A percentile compares a stretch with the other conserved stretches of the same genome.
Evolutionary conservation across 2,888 invertebrate species (phyloP).

Genomic region (Lypha dubia): DNA sequence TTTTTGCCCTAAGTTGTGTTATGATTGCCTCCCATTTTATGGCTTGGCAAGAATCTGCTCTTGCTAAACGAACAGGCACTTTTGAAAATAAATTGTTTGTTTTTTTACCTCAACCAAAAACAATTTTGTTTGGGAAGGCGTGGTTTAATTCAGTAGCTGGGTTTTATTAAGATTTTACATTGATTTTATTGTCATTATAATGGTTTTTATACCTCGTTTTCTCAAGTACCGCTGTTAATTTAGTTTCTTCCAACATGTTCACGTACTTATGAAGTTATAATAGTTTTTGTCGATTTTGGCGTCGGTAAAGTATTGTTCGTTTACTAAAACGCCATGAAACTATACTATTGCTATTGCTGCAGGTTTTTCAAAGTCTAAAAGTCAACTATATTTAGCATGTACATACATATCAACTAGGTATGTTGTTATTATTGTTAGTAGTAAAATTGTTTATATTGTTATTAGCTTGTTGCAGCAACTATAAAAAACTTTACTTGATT

Average conservation of each 20-base stretch:
- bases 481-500: conserved; percentile 80
- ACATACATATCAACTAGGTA: neutral
- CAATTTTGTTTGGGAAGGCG: conserved; percentile 51
- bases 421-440: conserved; percentile 77
- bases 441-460: conserved; percentile 81
- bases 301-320: conserved; percentile 69
- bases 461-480: conserved; percentile 81
- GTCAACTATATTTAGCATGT: neutral
- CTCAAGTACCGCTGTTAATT: conserved; percentile 64
- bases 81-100: neutral
- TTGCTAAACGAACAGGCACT: neutral
- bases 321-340: conserved; percentile 13
- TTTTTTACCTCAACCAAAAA: conserved; percentile 18
- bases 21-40: conserved; percentile 51
- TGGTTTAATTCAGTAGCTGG: conserved; percentile 59
- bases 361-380: conserved; percentile 7
- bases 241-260: conserved; percentile 4
- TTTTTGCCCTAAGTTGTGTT: neutral
- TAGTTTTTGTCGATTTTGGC: conserved; percentile 55
- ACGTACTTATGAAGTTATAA: conserved; percentile 19
- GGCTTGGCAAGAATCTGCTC: conserved; percentile 1
- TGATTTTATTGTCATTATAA: conserved; percentile 68
- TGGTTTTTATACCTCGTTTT: conserved; percentile 68
- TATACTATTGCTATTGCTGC: conserved; percentile 45
- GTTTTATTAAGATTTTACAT: conserved; percentile 66